These are phyloP conservation scores for Maniola hyperantus DNA, from an alignment of 2,888 invertebrate genomes.

Conservation along the genomic window DNA sequence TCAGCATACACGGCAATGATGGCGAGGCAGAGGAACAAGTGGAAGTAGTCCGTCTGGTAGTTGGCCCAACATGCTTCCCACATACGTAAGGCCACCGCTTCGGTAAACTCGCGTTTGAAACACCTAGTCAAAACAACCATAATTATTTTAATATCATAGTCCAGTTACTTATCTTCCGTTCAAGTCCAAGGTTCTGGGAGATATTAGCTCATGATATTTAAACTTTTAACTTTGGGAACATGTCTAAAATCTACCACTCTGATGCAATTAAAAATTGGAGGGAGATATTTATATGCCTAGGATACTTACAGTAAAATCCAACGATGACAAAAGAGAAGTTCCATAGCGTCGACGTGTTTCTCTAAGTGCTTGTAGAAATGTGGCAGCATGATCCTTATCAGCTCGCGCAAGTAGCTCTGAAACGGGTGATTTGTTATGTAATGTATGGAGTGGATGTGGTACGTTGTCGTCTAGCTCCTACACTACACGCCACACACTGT, in stretches of 20 bases:
- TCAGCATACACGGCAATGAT: constrained; percentile 96
- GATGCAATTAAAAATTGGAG: too few species aligned
- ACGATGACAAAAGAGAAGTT: constrained; percentile 95
- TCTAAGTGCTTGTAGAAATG: constrained; percentile 93
- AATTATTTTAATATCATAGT: background rate
- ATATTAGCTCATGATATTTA: too few species aligned
- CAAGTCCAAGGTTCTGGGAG: too few species aligned
- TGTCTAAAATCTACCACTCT: too few species aligned
- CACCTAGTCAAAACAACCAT: constrained; percentile 78
- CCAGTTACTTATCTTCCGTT: background rate
- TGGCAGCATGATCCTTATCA: constrained; percentile 95
- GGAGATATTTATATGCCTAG: too few species aligned
- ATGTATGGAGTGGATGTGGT: too few species aligned
- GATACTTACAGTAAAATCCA: constrained; percentile 94
- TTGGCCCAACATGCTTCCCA: constrained; percentile 99
- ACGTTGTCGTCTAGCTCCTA: too few species aligned
- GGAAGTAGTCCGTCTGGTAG: constrained; percentile 97
- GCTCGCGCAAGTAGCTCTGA: constrained; percentile 91
- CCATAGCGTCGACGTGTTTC: constrained; percentile 93
- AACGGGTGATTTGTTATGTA: constrained; percentile 42
- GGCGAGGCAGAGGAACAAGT: constrained; percentile 95
- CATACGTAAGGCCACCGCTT: constrained; percentile 93
- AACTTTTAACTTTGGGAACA: too few species aligned
- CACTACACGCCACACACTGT: too few species aligned
- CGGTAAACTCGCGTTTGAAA: constrained; percentile 95